Percentiles rank a stretch among this genome's conserved stretches.
phyloP scores from a whole-genome alignment of 2,113 vertebrate species.

The Pao palembangensis region DNA sequence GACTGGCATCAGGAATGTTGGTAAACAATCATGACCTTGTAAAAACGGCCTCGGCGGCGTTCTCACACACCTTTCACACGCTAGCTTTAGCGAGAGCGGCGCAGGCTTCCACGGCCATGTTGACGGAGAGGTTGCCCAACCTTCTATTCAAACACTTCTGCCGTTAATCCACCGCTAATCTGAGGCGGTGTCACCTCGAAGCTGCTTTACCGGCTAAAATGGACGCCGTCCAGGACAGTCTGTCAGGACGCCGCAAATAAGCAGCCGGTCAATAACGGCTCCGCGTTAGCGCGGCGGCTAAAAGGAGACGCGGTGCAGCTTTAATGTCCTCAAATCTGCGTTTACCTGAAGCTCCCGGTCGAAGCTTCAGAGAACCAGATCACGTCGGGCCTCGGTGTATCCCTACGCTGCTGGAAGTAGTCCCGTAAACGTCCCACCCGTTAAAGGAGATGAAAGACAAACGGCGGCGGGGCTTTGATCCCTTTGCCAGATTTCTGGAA shows the following conservation, averaged over 20 bases:
- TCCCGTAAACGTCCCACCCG: too few species aligned
- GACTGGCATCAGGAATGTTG: too few species aligned
- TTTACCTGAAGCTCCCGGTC: neutral
- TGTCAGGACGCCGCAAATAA: neutral
- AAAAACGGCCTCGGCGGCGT: neutral
- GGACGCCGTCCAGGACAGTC: neutral
- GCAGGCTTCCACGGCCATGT: too few species aligned
- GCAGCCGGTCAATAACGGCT: neutral
- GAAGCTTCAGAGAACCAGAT: neutral
- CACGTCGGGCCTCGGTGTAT: neutral
- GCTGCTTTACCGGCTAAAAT: neutral
- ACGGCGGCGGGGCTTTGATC: too few species aligned
- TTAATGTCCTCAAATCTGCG: too few species aligned
- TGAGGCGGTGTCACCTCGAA: neutral
- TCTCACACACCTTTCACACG: neutral
- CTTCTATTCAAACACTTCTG: neutral
- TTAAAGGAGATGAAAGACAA: too few species aligned
- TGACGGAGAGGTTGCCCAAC: too few species aligned
- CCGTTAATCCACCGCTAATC: neutral
- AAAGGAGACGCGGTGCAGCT: neutral
- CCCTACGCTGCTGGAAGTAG: neutral
- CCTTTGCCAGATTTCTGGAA: conserved; percentile 5
- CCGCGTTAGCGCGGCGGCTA: neutral
- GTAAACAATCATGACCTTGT: neutral
- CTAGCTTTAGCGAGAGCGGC: neutral